A percentile compares a stretch with the other conserved stretches of the same genome.
These are phyloP conservation scores for Vespertilio murinus DNA, from an alignment of 2,797 vertebrate species.

Conservation along the genomic window DNA sequence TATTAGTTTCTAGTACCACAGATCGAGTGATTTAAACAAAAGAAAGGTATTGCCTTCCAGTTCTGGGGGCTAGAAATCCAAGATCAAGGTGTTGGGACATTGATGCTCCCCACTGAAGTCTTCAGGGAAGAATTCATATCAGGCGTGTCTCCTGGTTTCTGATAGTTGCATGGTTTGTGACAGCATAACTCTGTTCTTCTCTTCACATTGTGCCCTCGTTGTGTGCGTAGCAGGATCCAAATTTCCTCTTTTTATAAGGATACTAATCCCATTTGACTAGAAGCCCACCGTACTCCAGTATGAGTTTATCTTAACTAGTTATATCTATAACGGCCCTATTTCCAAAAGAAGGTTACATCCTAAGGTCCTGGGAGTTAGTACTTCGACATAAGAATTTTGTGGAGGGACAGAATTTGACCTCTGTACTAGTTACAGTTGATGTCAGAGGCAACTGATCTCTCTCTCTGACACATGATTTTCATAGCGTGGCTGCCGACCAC, in stretches of 20 bases:
- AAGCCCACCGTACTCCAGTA: background rate
- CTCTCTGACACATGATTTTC: background rate
- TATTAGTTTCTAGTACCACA: background rate
- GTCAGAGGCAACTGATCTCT: background rate
- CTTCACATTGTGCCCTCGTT: background rate
- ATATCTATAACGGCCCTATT: background rate
- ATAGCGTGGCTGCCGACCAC: background rate
- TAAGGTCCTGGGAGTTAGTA: background rate
- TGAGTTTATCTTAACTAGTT: background rate
- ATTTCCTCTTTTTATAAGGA: background rate
- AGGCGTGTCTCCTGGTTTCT: background rate
- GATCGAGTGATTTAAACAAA: background rate
- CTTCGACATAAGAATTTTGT: background rate
- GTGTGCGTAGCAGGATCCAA: background rate
- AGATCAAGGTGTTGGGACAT: background rate
- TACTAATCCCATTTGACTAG: background rate
- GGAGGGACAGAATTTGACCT: background rate
- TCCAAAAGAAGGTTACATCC: conserved; percentile 9
- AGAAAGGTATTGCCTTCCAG: background rate
- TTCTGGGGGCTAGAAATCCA: background rate
- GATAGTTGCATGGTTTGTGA: background rate
- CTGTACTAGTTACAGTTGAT: background rate
- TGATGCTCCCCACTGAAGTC: background rate
- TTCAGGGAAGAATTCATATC: background rate
- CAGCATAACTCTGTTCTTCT: background rate